Percentiles rank a stretch among this genome's conserved stretches.
Conservation (phyloP, 2,797 vertebrate genomes). For the Channa striata region DNA sequence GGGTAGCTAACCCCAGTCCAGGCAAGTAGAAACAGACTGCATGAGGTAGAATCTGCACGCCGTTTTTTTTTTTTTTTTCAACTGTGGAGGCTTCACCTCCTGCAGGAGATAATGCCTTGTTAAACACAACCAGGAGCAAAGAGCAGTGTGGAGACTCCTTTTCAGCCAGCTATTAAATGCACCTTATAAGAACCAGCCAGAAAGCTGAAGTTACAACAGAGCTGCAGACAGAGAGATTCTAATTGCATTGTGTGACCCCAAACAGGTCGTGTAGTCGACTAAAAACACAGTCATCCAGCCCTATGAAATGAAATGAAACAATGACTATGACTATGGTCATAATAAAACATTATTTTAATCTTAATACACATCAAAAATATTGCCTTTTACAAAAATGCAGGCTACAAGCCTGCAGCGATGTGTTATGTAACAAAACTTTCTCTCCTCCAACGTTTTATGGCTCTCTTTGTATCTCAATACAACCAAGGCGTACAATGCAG, state of each 20-base stretch:
- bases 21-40: background rate
- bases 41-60: background rate
- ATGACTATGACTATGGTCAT: no score
- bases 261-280: no score
- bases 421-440: background rate
- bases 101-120: background rate
- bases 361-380: background rate
- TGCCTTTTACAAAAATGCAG: background rate
- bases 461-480: background rate
- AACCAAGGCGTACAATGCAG: no score
- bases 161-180: background rate
- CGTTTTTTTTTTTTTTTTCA: no score
- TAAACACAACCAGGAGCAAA: background rate
- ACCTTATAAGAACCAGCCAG: background rate
- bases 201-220: no score
- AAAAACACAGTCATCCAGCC: background rate
- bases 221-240: no score
- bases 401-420: accelerated
- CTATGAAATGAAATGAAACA: no score
- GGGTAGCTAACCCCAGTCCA: background rate
- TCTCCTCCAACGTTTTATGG: background rate
- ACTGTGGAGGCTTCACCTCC: background rate
- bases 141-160: background rate
- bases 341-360: no score
- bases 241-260: no score